Evolutionary conservation across 2,797 vertebrate species (phyloP), one percentile per base, ranked within the genome.

Genomic region (Microctenopoma lineatum): DNA sequence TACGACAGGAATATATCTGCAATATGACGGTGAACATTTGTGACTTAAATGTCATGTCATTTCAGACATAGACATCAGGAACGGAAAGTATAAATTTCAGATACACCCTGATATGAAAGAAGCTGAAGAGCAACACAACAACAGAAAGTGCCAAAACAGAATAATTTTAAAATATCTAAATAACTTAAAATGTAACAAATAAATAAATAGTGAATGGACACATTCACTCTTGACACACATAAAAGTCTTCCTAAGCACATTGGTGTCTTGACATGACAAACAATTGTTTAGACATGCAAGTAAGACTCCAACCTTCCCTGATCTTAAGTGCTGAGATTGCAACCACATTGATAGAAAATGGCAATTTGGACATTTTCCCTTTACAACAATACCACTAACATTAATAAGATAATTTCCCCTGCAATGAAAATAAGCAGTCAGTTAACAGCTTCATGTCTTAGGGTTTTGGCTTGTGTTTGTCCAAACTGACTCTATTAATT

Each of bases 181-280:
- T 90, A 90, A 90, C 59, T 85, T 89, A 90, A 90, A 83, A 83
- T 66, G 52, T 74, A 73, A 73, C 54, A 80, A 86, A 90, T 91
- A 88, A 92, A 90, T 92, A 59, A 66, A 75, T 85, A 74, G 47
- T 52, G 79, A 81, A 84, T 26, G 1, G 80, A 60, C 41, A 72
- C 36, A 73, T 44, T 71, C 61, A 72, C 55, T 52, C 25, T 54
- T 68, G 7, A 79, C 69, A 79, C 56, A 68, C 42, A 65, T 47
- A 47, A 68, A 79, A 48, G 13, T 51, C 52, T 70, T 64, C 51
- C 25, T 61, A 69, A 73, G 46, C 55, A 78, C 38, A 10, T 34
- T 1, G 13, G 46, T 38, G 50, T 71, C 42, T 58, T 57, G 26
- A 62, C 50, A 75, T 54, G 73, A 45, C 25, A 16, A 21, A 50